A percentile compares a stretch with the other conserved stretches of the same genome.
Conservation (phyloP, 23 tunicate genomes). For the Clavelina lepadiformis region DNA sequence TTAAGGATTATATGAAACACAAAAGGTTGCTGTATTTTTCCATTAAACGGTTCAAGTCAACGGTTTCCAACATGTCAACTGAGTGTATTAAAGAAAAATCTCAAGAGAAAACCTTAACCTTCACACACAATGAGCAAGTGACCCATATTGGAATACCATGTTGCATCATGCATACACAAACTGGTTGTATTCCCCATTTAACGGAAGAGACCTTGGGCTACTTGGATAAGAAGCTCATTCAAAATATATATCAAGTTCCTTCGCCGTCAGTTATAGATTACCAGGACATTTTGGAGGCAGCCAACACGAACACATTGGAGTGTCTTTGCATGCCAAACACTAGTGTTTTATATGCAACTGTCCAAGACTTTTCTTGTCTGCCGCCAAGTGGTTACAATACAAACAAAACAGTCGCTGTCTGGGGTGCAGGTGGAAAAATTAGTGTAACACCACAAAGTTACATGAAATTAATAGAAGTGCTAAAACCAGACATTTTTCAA, state of each 20-base stretch:
- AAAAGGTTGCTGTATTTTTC: too few relatives aligned
- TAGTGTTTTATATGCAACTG: conserved; percentile 10
- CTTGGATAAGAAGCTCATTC: conserved; percentile 19
- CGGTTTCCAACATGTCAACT: too few relatives aligned
- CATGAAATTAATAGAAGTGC: conserved; percentile 37
- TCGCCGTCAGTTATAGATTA: conserved; percentile 36
- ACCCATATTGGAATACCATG: too few relatives aligned
- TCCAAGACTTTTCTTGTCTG: conserved; percentile 34
- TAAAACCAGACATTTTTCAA: conserved; percentile 63
- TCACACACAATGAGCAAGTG: too few relatives aligned
- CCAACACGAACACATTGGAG: conserved; percentile 29
- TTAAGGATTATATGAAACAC: too few relatives aligned
- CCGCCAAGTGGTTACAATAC: conserved; percentile 39
- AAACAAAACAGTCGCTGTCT: conserved; percentile 61
- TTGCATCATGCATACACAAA: conserved; percentile 60
- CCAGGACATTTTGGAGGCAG: conserved; percentile 23
- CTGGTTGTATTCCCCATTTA: conserved; percentile 71
- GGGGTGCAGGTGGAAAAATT: conserved; percentile 65
- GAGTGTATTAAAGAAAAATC: too few relatives aligned
- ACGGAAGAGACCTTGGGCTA: conserved; percentile 61
- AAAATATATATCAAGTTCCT: conserved; percentile 38
- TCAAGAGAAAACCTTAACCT: too few relatives aligned
- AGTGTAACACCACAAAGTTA: conserved; percentile 32
- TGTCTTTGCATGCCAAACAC: conserved; percentile 20
- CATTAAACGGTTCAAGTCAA: too few relatives aligned